Evolutionary conservation across 2,888 invertebrate genomes (phyloP).

Genomic region (Eilema depressum): DNA sequence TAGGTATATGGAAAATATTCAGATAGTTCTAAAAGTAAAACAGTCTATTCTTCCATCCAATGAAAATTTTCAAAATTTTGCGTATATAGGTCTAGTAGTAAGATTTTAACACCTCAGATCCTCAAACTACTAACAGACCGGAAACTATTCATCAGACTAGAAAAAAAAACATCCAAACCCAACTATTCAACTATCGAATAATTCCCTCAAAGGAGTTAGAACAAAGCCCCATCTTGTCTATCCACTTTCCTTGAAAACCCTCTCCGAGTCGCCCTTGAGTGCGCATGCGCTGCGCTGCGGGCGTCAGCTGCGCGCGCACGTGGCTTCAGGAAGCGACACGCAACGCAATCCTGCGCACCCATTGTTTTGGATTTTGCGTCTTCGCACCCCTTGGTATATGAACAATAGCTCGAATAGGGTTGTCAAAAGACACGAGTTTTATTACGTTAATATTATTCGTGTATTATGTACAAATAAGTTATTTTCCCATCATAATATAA

Average conservation of each 20-base stretch:
- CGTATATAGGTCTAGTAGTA: no score
- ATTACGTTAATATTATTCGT: background rate
- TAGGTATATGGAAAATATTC: no score
- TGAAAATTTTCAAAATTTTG: no score
- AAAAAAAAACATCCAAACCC: background rate
- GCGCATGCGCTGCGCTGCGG: conserved; percentile 74
- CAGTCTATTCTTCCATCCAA: no score
- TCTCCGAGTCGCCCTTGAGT: conserved; percentile 24
- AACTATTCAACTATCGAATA: background rate
- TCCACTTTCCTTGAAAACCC: conserved; percentile 24
- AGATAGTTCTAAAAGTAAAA: no score
- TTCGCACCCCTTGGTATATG: conserved; percentile 39
- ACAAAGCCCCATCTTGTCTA: conserved; percentile 24
- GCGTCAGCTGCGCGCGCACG: conserved; percentile 76
- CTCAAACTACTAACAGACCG: background rate
- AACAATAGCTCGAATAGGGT: conserved; percentile 14
- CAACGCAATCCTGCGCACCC: conserved; percentile 61
- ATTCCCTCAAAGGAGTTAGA: conserved; percentile 13
- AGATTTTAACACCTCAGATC: no score
- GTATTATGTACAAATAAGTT: no score
- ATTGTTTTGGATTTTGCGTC: conserved; percentile 59
- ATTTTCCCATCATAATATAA: no score
- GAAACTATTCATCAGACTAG: background rate
- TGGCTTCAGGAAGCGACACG: conserved; percentile 63
- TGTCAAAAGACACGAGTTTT: background rate